phyloP scores from a whole-genome alignment of 2,888 invertebrate genomes.

The Vannuccia rotundouncinata region DNA sequence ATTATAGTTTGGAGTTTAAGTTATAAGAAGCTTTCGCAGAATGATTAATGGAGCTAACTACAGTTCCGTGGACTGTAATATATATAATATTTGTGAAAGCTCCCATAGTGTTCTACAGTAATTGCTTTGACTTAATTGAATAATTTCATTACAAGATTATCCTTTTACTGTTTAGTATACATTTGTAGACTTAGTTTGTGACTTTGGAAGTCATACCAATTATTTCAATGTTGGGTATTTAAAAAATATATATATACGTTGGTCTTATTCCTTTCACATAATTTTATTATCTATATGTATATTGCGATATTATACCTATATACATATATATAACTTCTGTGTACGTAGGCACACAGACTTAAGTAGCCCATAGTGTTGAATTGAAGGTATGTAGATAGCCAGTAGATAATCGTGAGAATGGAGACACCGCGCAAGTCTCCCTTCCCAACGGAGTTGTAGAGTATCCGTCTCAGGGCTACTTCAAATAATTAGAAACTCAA shows the following conservation, averaged over 20 bases:
- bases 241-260: background rate
- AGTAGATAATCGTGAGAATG: background rate
- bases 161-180: background rate
- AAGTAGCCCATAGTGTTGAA: background rate
- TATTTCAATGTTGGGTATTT: background rate
- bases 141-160: background rate
- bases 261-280: background rate
- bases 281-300: no score
- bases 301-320: background rate
- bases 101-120: no score
- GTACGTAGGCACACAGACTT: no score
- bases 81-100: no score
- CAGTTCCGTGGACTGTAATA: no score
- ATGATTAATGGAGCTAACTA: no score
- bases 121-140: background rate
- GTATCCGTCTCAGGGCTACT: constrained; percentile 8
- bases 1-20: no score
- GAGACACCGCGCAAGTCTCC: background rate
- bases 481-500: constrained; percentile 26
- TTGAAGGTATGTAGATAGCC: background rate
- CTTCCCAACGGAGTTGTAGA: background rate
- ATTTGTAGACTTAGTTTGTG: background rate
- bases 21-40: no score
- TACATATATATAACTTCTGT: background rate
- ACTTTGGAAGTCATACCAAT: background rate